These are phyloP conservation scores for Limnephilus lunatus DNA, from an alignment of 2,888 invertebrate species.

Conservation along the genomic window DNA sequence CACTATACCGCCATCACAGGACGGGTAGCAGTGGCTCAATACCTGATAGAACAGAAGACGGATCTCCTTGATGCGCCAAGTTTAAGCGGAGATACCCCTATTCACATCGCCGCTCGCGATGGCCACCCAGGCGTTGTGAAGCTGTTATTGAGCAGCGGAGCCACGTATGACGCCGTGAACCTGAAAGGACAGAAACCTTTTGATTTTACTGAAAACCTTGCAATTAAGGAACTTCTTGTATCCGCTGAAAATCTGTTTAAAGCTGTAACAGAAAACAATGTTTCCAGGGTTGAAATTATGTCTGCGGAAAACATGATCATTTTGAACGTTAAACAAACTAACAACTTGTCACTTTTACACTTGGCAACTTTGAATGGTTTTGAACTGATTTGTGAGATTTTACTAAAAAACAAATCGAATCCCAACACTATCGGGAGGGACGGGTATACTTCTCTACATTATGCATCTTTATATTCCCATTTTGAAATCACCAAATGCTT, in stretches of 20 bases:
- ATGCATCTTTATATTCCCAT: too few species aligned
- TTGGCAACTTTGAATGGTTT: too few species aligned
- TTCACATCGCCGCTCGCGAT: neutral
- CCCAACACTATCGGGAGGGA: too few species aligned
- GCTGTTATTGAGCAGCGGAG: neutral
- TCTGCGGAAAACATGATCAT: too few species aligned
- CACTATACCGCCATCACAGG: neutral
- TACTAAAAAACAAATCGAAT: too few species aligned
- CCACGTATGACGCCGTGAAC: neutral
- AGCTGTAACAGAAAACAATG: neutral
- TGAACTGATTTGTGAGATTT: too few species aligned
- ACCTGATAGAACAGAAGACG: neutral
- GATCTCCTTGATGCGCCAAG: neutral
- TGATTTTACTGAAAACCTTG: neutral
- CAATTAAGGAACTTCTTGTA: neutral
- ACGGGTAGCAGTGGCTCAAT: neutral
- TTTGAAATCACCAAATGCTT: too few species aligned
- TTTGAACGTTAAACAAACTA: too few species aligned
- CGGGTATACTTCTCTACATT: too few species aligned
- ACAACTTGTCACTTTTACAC: too few species aligned
- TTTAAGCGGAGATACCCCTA: neutral
- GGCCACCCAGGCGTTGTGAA: neutral
- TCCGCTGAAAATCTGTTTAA: constrained; percentile 4
- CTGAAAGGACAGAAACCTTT: neutral
- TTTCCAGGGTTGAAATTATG: neutral